A percentile compares a stretch with the other conserved stretches of the same genome.
Conservation (phyloP, 23 tunicate genomes). For the Ciona savignyi region DNA sequence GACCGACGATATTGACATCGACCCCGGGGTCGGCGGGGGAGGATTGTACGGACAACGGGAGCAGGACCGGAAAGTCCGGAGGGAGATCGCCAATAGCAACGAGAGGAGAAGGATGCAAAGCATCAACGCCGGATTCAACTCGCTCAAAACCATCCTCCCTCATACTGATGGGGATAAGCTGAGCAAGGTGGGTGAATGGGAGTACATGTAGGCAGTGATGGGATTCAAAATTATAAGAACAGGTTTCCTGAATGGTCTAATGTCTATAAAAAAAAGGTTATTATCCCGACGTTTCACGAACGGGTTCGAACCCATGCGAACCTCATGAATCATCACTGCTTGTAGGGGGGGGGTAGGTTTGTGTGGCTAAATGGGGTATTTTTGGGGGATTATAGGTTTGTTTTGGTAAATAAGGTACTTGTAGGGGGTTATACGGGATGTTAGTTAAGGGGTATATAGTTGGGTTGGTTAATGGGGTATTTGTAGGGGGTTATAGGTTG, state of each 20-base stretch:
- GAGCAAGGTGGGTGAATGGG: constrained; percentile 55
- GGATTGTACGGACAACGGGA: constrained; percentile 48
- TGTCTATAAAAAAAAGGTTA: too few species aligned
- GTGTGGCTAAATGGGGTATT: too few species aligned
- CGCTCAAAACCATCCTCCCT: constrained; percentile 70
- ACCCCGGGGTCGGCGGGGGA: constrained; percentile 2
- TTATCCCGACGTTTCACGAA: too few species aligned
- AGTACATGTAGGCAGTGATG: background rate
- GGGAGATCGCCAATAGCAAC: constrained; percentile 97
- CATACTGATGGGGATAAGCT: constrained; percentile 78
- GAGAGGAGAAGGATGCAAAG: constrained; percentile 98
- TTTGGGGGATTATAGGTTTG: too few species aligned
- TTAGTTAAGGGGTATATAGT: too few species aligned
- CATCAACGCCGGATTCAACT: constrained; percentile 93
- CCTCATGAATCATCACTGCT: too few species aligned
- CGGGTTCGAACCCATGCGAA: too few species aligned
- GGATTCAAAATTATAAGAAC: background rate
- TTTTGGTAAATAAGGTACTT: too few species aligned
- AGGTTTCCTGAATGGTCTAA: background rate
- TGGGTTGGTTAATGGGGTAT: too few species aligned
- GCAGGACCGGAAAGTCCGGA: constrained; percentile 75
- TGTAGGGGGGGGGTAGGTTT: too few species aligned
- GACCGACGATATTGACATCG: background rate
- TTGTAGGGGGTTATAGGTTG: too few species aligned
- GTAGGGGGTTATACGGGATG: too few species aligned